Conservation (phyloP, 2,113 vertebrate species). For the Malaclemys terrapin region DNA sequence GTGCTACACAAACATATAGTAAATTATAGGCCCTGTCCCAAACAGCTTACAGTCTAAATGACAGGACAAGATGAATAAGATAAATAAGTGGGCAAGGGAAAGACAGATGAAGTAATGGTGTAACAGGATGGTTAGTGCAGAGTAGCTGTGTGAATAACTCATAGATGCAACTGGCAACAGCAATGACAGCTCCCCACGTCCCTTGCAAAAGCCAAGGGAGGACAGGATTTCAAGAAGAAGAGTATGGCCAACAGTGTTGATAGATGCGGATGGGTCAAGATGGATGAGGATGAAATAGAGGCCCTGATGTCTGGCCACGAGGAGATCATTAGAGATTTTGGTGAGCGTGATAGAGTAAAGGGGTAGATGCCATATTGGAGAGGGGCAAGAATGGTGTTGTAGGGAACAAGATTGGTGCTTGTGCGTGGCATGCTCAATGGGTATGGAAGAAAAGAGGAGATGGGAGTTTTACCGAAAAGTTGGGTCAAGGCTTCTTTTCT, state of each 20-base stretch:
- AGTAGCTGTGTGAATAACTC: neutral
- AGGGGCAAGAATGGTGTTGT: rapidly evolving
- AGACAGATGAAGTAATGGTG: neutral
- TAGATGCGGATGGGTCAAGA: neutral
- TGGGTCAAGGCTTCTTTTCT: neutral
- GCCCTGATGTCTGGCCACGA: neutral
- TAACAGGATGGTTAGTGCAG: neutral
- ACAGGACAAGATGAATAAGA: neutral
- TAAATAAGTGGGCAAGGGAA: neutral
- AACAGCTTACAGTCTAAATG: neutral
- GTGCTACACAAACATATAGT: rapidly evolving
- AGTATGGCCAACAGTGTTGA: neutral
- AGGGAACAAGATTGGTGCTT: neutral
- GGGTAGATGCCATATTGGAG: neutral
- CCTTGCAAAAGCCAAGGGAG: neutral
- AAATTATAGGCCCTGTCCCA: neutral
- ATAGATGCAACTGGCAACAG: neutral
- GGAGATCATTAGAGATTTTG: rapidly evolving
- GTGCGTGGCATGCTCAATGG: rapidly evolving
- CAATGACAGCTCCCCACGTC: neutral
- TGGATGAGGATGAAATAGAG: neutral
- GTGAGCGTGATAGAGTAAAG: neutral
- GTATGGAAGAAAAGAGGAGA: neutral
- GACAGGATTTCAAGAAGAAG: neutral
- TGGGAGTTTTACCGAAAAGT: neutral